Conservation (phyloP, 1,140 invertebrate genomes). For the Nomia melanderi region DNA sequence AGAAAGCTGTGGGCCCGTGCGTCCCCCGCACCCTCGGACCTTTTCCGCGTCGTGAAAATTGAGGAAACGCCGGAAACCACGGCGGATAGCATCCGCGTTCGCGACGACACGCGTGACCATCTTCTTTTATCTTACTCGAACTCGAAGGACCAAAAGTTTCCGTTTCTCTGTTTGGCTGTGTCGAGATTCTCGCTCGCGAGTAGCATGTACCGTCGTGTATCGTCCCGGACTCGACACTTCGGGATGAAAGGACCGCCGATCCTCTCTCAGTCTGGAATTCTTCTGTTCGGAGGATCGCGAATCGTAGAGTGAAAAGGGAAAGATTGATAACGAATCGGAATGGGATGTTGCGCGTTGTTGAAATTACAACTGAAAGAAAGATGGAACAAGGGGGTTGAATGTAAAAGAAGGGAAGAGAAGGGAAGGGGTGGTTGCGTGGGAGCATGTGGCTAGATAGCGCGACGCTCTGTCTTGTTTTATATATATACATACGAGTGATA, state of each 20-base stretch:
- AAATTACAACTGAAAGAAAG: too few relatives aligned
- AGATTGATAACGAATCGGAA: neutral
- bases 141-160: slow-evolving; percentile 59
- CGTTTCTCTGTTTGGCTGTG: slow-evolving; percentile 50
- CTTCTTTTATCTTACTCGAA: slow-evolving; percentile 35
- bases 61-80: neutral
- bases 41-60: neutral
- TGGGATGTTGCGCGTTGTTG: neutral
- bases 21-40: neutral
- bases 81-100: neutral
- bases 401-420: too few relatives aligned
- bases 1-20: slow-evolving; percentile 23
- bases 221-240: too few relatives aligned
- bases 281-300: too few relatives aligned
- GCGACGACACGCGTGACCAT: neutral
- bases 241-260: too few relatives aligned
- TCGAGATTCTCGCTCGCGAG: slow-evolving; percentile 3
- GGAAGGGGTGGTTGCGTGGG: slow-evolving; percentile 12
- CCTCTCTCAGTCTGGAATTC: too few relatives aligned
- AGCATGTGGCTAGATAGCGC: slow-evolving; percentile 17
- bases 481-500: slow-evolving; percentile 16
- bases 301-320: neutral
- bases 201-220: neutral
- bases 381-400: too few relatives aligned
- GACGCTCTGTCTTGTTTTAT: slow-evolving; percentile 43